Evolutionary conservation across 2,113 vertebrate species (phyloP).

Genomic region (Clinocottus analis): DNA sequence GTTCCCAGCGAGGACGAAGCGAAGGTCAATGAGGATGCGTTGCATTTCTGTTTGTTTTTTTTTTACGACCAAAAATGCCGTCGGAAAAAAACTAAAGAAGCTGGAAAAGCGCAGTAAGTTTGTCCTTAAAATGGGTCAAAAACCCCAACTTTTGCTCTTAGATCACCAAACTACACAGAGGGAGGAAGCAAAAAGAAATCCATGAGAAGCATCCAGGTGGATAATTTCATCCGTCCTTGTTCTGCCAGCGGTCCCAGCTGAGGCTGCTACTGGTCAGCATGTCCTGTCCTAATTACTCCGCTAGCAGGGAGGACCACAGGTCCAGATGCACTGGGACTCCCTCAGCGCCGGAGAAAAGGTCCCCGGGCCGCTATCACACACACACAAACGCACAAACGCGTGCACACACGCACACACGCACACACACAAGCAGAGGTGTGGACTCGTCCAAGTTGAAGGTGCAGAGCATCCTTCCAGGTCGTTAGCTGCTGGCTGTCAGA

Average conservation of each 20-base stretch:
- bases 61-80: neutral
- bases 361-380: conserved; percentile 23
- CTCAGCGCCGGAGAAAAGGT: conserved; percentile 35
- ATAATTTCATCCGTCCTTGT: conserved; percentile 74
- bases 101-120: conserved; percentile 16
- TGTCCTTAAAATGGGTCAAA: conserved; percentile 71
- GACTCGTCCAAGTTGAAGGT: conserved; percentile 10
- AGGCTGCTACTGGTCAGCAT: conserved; percentile 66
- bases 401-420: neutral
- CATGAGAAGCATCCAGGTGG: conserved; percentile 65
- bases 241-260: conserved; percentile 75
- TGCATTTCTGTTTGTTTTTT: too few species aligned
- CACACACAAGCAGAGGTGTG: neutral
- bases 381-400: neutral
- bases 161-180: conserved; percentile 34
- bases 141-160: conserved; percentile 48
- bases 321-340: conserved; percentile 62
- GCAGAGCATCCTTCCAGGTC: conserved; percentile 71
- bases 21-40: too few species aligned
- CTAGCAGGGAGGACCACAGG: conserved; percentile 61
- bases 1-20: too few species aligned
- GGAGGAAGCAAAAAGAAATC: conserved; percentile 15
- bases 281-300: conserved; percentile 76
- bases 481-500: conserved; percentile 73
- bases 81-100: neutral